Conservation (phyloP, 2,113 vertebrate genomes). For the Platysternon megacephalum region DNA sequence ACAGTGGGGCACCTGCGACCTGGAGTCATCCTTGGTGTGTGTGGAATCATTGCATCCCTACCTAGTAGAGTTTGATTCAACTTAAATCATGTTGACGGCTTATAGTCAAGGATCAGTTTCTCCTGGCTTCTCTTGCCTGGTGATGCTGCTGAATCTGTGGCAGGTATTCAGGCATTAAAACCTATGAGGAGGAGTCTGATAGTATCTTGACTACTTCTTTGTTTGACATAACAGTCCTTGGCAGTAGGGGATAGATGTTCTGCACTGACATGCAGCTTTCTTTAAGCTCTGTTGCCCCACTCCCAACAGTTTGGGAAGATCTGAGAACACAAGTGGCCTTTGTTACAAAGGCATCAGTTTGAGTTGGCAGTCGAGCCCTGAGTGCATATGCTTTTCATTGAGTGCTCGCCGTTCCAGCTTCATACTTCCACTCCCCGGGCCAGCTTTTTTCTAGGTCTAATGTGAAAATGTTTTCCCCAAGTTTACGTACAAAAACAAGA, state of each 20-base stretch:
- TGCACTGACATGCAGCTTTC: slow-evolving; percentile 33
- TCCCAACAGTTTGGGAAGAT: slow-evolving; percentile 38
- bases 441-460: slow-evolving; percentile 34
- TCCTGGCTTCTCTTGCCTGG: neutral
- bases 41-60: neutral
- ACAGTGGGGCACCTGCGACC: neutral
- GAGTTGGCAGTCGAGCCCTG: slow-evolving; percentile 76
- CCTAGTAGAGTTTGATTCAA: neutral
- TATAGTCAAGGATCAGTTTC: neutral
- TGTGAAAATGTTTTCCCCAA: slow-evolving; percentile 52
- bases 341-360: slow-evolving; percentile 79
- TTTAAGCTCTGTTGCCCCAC: slow-evolving; percentile 32
- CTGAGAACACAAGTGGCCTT: slow-evolving; percentile 80
- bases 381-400: slow-evolving; percentile 84
- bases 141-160: neutral
- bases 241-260: neutral
- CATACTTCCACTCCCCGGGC: slow-evolving; percentile 33
- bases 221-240: slow-evolving; percentile 19
- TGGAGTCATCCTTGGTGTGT: neutral
- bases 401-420: slow-evolving; percentile 43
- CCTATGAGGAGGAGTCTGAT: neutral
- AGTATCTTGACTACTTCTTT: slow-evolving; percentile 26
- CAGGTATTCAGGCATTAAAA: neutral
- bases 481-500: neutral
- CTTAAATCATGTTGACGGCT: no score